Base-by-base conservation (phyloP, 2,888 invertebrate genomes). In the Ethmia dodecea region DNA sequence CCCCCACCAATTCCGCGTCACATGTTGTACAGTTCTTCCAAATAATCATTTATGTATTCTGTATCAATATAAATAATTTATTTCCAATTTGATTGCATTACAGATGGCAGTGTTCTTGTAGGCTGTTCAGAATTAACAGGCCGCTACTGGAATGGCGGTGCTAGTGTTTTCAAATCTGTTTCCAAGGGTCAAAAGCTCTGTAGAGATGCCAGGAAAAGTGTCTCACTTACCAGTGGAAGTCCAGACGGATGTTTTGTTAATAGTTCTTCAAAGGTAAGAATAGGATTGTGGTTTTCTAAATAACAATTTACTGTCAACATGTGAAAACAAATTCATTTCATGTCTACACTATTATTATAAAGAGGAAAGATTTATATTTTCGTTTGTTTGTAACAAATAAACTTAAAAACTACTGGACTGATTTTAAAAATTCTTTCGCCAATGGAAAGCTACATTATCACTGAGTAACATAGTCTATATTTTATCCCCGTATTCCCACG, bases 81-180 rank as follows among this genome's bases (percentile, higher is more conserved):
- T 16, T 30, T 32, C 31, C 13, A 20, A 18, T 16, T 10, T 37
- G n/a, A 27, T 27, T 38, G n/a, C 12, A 6, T 59, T 71, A 10
- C 49, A 87, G 87, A 84, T 69, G 79, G 81, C n/a, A 70, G 64
- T 28, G 52, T 76, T 5, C 55, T 87, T 11, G 49, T 87, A 20
- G 86, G 87, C 1, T 73, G 74, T 44, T 86, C 86, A 29, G 86
- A 87, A 53, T 47, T 86, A 27, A 86, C 83, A 12, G 87, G 86
- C 1, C 62, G 87, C 3, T 79, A 80, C 43, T 87, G 87, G 87
- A 78, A 77, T 52, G 87, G 86, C 31, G 74, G 73, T 27, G 77
- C 61, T 8, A 68, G 62, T 37, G 45, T 86, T 34, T 75, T 64
- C 37, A 57, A 67, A 30, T 56, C 61, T 39, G 45, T 71, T n/a